Percentiles rank a stretch among this genome's conserved stretches.
Evolutionary conservation across 1,140 invertebrate genomes (phyloP).

Genomic region (Conus ventricosus): DNA sequence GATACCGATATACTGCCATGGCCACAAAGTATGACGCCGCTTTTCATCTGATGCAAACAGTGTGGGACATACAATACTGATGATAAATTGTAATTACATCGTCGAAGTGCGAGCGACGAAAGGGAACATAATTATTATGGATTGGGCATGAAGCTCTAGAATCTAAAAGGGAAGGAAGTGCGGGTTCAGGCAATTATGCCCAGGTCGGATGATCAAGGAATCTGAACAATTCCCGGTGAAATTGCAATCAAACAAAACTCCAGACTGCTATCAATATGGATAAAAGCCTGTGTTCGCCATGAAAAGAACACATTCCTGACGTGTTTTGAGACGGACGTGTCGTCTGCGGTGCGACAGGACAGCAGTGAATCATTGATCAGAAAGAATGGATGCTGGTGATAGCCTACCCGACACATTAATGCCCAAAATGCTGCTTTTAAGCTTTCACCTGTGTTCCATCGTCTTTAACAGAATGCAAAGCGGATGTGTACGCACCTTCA

Average conservation of each 20-base stretch:
- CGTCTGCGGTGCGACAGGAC: not conserved
- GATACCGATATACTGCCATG: too few species aligned
- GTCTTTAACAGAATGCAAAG: not conserved
- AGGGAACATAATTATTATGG: too few species aligned
- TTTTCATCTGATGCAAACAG: too few species aligned
- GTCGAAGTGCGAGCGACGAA: too few species aligned
- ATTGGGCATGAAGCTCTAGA: too few species aligned
- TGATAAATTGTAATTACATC: too few species aligned
- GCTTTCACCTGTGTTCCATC: not conserved
- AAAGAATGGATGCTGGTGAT: not conserved
- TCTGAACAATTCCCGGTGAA: too few species aligned
- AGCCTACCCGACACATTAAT: not conserved
- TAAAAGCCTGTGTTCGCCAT: too few species aligned
- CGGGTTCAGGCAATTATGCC: not conserved
- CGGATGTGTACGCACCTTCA: constrained; percentile 82
- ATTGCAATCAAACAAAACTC: too few species aligned
- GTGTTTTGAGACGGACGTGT: not conserved
- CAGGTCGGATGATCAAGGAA: not conserved
- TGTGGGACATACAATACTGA: too few species aligned
- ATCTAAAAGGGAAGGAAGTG: not conserved
- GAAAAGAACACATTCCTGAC: not conserved
- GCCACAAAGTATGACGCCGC: too few species aligned
- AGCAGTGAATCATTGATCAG: constrained; percentile 6
- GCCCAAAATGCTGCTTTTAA: not conserved
- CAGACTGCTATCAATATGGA: too few species aligned